Base-by-base conservation (phyloP, 2,888 invertebrate species). In the Amblyteles armatorius region DNA sequence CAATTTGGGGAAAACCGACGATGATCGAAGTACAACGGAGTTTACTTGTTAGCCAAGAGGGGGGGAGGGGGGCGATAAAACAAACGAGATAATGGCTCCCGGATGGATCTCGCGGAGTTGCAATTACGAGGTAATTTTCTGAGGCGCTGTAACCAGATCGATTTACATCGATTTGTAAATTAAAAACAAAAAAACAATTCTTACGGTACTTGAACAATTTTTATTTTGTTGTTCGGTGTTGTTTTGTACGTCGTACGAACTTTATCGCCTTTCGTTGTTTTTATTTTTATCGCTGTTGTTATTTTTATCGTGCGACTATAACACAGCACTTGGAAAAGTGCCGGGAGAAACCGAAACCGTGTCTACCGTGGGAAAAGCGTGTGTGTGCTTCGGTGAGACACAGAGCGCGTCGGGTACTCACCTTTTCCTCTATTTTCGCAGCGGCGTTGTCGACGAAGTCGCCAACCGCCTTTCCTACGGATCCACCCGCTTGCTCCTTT, bases 401-500 rank as follows among this genome's bases (percentile, higher is more conserved):
- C 60, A 29, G 16, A 13, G 60, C 33, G 60, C 60, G 4, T 48
- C 36, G 29, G n/a, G n/a, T 22, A 90, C 93, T 92, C 74, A 94
- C 94, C 92, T 93, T 93, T 73, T 94, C 91, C 44, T 93, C 93
- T 83, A 93, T 89, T 88, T 92, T 92, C 67, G 90, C 89, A 73
- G 91, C 91, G 55, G 91, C 90, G 86, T 90, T 90, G 67, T 91
- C 93, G 72, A 90, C 90, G 55, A 90, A 90, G 63, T 93, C 92
- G 84, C 91, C 93, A 74, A 93, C 94, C 83, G 90, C 88, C 76
- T 92, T 91, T 83, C 81, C 90, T 87, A 89, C 84, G 76, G 91
- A 86, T 67, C 88, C 74, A 44, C 90, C 88, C 26, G 91, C 90
- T 86, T 92, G 92, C 92, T 97, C 95, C 94, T 97, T 97, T 92